Evolutionary conservation across 2,797 vertebrate species (phyloP).

Genomic region (Gallinago solitaria): DNA sequence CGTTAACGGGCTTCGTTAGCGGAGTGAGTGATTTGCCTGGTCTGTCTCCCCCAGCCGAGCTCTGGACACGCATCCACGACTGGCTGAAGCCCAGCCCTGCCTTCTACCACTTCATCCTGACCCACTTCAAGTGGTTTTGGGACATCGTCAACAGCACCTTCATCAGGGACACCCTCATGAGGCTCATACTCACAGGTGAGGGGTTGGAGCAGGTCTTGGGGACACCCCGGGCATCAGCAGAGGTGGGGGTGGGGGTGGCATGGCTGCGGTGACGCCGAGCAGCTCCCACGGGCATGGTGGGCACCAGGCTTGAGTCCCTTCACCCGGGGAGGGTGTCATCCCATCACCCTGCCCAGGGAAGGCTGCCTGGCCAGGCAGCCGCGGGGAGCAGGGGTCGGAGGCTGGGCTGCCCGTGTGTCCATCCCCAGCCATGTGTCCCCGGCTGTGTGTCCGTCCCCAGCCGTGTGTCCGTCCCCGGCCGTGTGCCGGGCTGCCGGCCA

Average conservation of each 20-base stretch:
- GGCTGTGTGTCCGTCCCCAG: neutral
- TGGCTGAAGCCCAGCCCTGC: constrained; percentile 85
- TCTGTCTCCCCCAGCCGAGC: constrained; percentile 77
- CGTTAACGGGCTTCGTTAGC: fast-evolving
- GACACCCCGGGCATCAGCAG: neutral
- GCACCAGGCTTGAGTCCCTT: fast-evolving
- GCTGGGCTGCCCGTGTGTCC: fast-evolving
- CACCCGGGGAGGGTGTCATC: neutral
- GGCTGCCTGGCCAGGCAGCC: neutral
- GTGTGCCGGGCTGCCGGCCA: neutral
- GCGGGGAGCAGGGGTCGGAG: neutral
- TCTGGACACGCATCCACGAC: constrained; percentile 81
- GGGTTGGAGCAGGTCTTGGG: fast-evolving
- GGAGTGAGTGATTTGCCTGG: neutral
- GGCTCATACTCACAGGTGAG: constrained; percentile 88
- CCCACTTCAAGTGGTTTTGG: constrained; percentile 91
- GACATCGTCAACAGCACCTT: constrained; percentile 87
- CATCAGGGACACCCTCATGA: constrained; percentile 85
- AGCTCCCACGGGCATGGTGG: neutral
- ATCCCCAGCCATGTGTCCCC: neutral
- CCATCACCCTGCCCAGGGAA: neutral
- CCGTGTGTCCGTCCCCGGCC: neutral
- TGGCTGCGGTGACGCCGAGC: fast-evolving
- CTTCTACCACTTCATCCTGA: constrained; percentile 85
- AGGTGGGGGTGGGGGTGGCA: neutral